A percentile compares a stretch with the other conserved stretches of the same genome.
Evolutionary conservation across 2,888 invertebrate species (phyloP).

Genomic region (Darwinula stevensoni): DNA sequence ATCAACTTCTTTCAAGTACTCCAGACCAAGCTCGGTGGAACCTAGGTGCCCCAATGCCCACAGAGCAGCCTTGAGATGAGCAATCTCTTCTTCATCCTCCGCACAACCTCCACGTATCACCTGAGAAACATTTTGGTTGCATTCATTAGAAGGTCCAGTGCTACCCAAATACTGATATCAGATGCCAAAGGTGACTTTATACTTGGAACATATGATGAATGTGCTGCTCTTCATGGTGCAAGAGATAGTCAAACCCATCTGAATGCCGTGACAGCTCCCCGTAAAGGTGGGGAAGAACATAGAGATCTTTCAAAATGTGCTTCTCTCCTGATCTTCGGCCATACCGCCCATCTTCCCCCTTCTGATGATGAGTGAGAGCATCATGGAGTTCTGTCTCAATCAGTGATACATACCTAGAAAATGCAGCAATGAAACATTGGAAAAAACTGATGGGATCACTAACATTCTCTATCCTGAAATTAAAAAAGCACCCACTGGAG

Average conservation of each 20-base stretch:
- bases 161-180: background rate
- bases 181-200: background rate
- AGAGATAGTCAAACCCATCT: conserved; percentile 16
- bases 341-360: conserved; percentile 44
- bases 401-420: conserved; percentile 41
- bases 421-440: conserved; percentile 4
- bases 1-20: conserved; percentile 29
- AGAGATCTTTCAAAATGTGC: conserved; percentile 14
- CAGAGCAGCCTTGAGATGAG: conserved; percentile 52
- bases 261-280: conserved; percentile 45
- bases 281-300: conserved; percentile 45
- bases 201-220: background rate
- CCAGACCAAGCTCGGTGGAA: conserved; percentile 34
- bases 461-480: conserved; percentile 6
- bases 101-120: conserved; percentile 5
- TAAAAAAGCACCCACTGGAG: too few relatives aligned
- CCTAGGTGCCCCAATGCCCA: conserved; percentile 65
- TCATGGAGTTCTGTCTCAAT: conserved; percentile 70
- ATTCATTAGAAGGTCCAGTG: too few relatives aligned
- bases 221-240: conserved; percentile 3
- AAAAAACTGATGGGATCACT: too few relatives aligned
- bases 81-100: conserved; percentile 31
- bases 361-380: conserved; percentile 49
- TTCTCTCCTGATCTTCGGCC: conserved; percentile 28
- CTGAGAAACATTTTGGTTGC: too few relatives aligned